Evolutionary conservation across 2,888 invertebrate species (phyloP), one percentile per base, ranked within the genome.

Genomic region (Chrysotoxum bicinctum): DNA sequence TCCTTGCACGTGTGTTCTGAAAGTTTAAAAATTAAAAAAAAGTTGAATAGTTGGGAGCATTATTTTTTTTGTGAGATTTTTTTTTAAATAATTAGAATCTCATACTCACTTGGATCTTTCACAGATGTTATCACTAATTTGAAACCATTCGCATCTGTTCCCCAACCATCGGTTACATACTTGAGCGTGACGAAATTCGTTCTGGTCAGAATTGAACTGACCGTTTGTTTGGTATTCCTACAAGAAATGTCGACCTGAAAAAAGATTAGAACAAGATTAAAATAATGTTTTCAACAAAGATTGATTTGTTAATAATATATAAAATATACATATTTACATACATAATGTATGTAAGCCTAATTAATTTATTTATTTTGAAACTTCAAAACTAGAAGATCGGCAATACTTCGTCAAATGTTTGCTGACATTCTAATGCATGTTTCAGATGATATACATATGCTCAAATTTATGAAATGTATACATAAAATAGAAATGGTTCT

Each of bases 101-200:
- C 37, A 69, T 92, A 96, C 97, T 96, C 93, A 97, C 97, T 96
- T 90, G 96, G 96, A 94, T 97, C 97, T 92, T 98, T 98, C 91
- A 98, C 97, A 89, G 97, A 97, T 87, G 98, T 98, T 93, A 98
- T 97, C 92, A 98, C 96, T 90, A 98, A 95, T 90, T 96, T 96
- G 94, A 98, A 98, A 89, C 98, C 97, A 93, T 98, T 97, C 89
- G 96, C 95, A 92, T 96, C 96, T 86, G 97, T 97, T 87, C 97
- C 98, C 97, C 97, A 98, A 90, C 95, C 95, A 93, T 98, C 98
- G 68, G 98, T 98, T 90, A 97, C 96, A 93, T 98, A 98, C 92
- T 97, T 97, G 89, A 98, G 94, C 70, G 98, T 98, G 90, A 98
- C 97, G 93, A 97, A 97, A 94, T 98, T 98, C 91, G 97, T 97